Percentiles rank a stretch among this genome's conserved stretches.
These are phyloP conservation scores for Plutomurus gul DNA, from an alignment of 1,140 invertebrate genomes.

Conservation along the genomic window DNA sequence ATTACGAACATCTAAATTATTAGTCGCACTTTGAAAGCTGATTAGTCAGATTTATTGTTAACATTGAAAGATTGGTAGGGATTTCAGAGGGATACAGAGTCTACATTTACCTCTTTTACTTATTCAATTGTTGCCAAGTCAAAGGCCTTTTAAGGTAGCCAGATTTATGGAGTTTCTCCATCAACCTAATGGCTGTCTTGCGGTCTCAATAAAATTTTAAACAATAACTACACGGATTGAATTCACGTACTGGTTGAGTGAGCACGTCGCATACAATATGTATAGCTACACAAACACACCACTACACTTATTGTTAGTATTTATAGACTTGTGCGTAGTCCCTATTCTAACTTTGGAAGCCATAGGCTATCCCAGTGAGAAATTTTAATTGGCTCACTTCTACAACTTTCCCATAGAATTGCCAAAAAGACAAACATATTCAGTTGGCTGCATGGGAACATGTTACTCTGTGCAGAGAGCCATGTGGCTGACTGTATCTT, in stretches of 20 bases:
- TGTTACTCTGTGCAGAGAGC: too few species aligned
- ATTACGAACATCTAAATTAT: too few species aligned
- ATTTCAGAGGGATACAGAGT: too few species aligned
- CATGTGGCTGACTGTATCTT: too few species aligned
- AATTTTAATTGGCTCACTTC: slow-evolving; percentile 7
- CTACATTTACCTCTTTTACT: not conserved
- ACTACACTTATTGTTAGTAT: not conserved
- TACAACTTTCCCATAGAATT: not conserved
- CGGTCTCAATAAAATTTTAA: slow-evolving; percentile 2
- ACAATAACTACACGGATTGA: not conserved
- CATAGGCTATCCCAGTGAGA: not conserved
- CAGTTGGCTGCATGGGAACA: too few species aligned
- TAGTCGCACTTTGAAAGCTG: too few species aligned
- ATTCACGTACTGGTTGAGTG: too few species aligned
- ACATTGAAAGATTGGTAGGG: not conserved
- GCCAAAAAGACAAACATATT: not conserved
- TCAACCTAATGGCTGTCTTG: not conserved
- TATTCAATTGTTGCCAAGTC: slow-evolving; percentile 7
- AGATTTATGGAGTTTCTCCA: not conserved
- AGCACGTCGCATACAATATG: not conserved
- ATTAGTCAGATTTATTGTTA: too few species aligned
- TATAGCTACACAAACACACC: too few species aligned
- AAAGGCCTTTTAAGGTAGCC: not conserved
- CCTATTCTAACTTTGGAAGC: not conserved
- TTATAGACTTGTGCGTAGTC: too few species aligned